Conservation (phyloP, 1,140 invertebrate species). For the Solen grandis region DNA sequence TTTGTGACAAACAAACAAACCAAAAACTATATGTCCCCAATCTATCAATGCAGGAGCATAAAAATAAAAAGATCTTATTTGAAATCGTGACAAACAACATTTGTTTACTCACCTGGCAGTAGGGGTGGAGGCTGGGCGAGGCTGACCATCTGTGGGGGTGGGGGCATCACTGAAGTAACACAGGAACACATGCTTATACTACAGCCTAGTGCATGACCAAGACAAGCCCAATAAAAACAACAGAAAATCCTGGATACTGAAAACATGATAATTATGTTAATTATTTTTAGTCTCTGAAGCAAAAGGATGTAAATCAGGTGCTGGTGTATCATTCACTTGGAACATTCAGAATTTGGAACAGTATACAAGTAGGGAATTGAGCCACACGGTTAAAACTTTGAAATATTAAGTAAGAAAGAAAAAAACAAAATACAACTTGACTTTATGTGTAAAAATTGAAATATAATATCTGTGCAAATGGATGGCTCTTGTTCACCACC, state of each 20-base stretch:
- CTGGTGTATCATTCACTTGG: not conserved
- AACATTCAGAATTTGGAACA: too few relatives aligned
- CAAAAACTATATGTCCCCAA: not conserved
- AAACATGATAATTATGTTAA: too few relatives aligned
- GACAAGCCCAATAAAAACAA: too few relatives aligned
- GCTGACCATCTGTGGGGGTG: slow-evolving; percentile 40
- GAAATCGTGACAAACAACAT: not conserved
- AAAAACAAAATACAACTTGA: not conserved
- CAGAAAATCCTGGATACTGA: too few relatives aligned
- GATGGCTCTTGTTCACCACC: not conserved
- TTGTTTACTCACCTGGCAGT: slow-evolving; percentile 20
- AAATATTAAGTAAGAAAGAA: too few relatives aligned
- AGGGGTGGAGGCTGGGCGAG: slow-evolving; percentile 44
- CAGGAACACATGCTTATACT: not conserved
- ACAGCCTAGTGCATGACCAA: too few relatives aligned
- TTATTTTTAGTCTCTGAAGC: not conserved
- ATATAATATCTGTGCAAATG: not conserved
- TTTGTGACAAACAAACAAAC: not conserved
- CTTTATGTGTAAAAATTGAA: not conserved
- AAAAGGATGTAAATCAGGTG: not conserved
- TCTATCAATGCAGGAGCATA: not conserved
- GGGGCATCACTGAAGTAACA: slow-evolving; percentile 11
- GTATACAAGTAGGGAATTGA: too few relatives aligned
- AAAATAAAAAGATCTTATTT: not conserved
- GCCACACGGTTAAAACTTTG: too few relatives aligned